These are phyloP conservation scores for Serilophus lunatus DNA, from an alignment of 2,113 vertebrate species.

Conservation along the genomic window DNA sequence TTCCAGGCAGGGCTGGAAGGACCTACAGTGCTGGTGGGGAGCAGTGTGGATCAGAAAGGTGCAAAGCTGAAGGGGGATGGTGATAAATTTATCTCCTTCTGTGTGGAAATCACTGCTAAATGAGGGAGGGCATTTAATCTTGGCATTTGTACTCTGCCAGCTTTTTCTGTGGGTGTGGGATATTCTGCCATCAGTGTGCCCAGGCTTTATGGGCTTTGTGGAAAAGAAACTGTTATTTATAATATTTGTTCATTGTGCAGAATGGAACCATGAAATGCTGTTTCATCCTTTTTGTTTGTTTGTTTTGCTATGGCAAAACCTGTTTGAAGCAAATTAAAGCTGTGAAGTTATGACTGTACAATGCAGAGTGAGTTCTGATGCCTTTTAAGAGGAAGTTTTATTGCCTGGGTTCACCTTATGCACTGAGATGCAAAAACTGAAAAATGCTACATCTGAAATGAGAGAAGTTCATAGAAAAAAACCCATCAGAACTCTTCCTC, in stretches of 20 bases:
- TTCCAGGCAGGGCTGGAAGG: background rate
- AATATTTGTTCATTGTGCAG: background rate
- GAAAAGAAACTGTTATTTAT: background rate
- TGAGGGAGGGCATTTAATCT: background rate
- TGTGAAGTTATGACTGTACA: background rate
- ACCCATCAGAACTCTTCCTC: background rate
- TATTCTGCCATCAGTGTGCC: background rate
- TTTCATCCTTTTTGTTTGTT: background rate
- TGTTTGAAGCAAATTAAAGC: background rate
- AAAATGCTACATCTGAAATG: background rate
- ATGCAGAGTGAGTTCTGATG: background rate
- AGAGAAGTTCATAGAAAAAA: background rate
- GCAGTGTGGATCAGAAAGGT: background rate
- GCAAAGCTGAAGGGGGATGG: background rate
- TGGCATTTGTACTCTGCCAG: background rate
- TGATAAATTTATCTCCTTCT: background rate
- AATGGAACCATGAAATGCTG: background rate
- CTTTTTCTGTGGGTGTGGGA: background rate
- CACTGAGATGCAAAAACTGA: background rate
- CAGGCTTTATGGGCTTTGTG: background rate
- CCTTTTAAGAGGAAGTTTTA: background rate
- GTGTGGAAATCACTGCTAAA: background rate
- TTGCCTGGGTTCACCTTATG: background rate
- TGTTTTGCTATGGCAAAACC: background rate
- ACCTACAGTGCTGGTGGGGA: background rate